A percentile compares a stretch with the other conserved stretches of the same genome.
These are phyloP conservation scores for Fulmarus glacialis DNA, from an alignment of 2,113 vertebrate species.

Conservation along the genomic window DNA sequence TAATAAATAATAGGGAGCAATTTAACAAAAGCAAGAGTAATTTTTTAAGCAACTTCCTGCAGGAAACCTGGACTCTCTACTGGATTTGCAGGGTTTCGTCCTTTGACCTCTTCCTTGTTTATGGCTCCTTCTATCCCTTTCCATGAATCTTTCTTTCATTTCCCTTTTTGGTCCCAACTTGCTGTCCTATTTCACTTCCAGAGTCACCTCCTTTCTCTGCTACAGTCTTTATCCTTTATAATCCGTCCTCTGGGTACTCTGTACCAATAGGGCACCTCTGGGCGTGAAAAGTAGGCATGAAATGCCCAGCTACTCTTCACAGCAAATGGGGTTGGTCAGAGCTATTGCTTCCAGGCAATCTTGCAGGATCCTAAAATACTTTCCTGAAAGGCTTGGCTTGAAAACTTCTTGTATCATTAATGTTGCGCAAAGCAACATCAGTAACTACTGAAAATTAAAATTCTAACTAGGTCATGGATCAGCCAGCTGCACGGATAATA, in stretches of 20 bases:
- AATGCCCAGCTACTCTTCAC: background rate
- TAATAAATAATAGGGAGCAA: background rate
- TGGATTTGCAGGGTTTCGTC: background rate
- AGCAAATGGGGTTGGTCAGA: background rate
- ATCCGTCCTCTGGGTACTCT: background rate
- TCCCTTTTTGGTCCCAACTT: background rate
- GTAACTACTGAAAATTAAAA: background rate
- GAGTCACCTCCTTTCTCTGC: background rate
- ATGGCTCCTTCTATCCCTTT: background rate
- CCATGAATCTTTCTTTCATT: background rate
- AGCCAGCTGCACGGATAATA: background rate
- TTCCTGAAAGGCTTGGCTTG: background rate
- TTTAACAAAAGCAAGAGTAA: background rate
- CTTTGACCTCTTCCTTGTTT: background rate
- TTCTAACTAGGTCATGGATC: background rate
- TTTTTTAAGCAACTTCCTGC: background rate
- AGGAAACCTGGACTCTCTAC: background rate
- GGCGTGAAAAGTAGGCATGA: background rate
- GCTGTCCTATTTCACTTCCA: background rate
- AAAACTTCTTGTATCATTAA: background rate
- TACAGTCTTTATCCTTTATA: background rate
- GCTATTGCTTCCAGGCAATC: background rate
- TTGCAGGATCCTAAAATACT: background rate
- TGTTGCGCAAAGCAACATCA: background rate
- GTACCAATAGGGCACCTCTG: background rate